Percentiles rank a stretch among this genome's conserved stretches.
Conservation (phyloP, 2,797 vertebrate species). For the Pogoniulus pusillus region DNA sequence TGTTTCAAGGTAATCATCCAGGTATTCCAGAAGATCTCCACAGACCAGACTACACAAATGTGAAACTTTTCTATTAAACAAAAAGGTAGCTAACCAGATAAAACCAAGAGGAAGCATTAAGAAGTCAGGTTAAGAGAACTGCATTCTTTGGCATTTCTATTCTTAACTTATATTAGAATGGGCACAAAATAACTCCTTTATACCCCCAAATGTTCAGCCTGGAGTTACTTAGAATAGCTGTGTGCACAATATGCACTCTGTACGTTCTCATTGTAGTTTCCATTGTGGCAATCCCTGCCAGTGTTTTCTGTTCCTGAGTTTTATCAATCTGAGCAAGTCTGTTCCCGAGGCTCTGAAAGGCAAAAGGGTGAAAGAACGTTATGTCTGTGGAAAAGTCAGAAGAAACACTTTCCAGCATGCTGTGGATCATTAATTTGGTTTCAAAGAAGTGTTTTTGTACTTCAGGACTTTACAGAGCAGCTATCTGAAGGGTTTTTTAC, state of each 20-base stretch:
- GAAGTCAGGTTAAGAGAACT: background rate
- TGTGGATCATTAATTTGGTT: slow-evolving; percentile 51
- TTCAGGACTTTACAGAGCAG: slow-evolving; percentile 32
- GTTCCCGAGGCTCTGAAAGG: slow-evolving; percentile 37
- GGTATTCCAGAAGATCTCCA: background rate
- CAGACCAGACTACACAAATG: background rate
- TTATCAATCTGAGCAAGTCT: slow-evolving; percentile 28
- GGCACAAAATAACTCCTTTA: slow-evolving; percentile 1
- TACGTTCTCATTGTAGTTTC: background rate
- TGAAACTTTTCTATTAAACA: background rate
- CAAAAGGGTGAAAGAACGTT: slow-evolving; percentile 26
- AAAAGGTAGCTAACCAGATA: background rate
- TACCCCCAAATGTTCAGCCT: background rate
- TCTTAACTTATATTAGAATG: background rate
- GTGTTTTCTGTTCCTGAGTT: background rate
- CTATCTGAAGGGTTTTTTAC: background rate
- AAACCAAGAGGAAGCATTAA: background rate
- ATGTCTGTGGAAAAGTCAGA: background rate
- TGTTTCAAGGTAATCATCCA: background rate
- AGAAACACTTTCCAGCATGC: slow-evolving; percentile 3
- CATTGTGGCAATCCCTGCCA: slow-evolving; percentile 5
- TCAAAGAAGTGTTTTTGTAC: slow-evolving; percentile 26
- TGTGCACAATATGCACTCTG: background rate
- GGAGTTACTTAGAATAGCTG: background rate
- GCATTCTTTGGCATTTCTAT: background rate